phyloP scores from a whole-genome alignment of 2,888 invertebrate species.

The Lycocerus yunnanus region DNA sequence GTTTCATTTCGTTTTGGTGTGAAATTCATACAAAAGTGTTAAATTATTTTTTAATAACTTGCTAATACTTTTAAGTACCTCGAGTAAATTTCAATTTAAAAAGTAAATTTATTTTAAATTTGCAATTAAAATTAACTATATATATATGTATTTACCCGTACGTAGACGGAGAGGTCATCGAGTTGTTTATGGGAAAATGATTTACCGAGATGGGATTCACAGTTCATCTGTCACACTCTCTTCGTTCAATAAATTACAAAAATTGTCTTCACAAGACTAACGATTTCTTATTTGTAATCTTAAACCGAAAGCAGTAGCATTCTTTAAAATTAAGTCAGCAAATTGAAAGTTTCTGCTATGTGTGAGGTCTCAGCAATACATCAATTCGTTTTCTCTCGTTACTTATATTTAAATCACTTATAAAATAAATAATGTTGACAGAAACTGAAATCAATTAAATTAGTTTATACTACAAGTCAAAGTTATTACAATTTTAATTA shows the following conservation, averaged over 20 bases:
- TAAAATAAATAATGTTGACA: slow-evolving; percentile 28
- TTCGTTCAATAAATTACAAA: slow-evolving; percentile 1
- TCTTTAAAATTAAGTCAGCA: neutral
- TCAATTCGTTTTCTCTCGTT: slow-evolving; percentile 16
- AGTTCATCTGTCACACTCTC: slow-evolving; percentile 50
- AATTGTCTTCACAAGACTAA: slow-evolving; percentile 11
- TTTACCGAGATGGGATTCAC: slow-evolving; percentile 55
- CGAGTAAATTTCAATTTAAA: neutral
- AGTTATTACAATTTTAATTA: slow-evolving; percentile 27
- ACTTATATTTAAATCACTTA: slow-evolving; percentile 26
- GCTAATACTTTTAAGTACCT: neutral
- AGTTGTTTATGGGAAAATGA: slow-evolving; percentile 50
- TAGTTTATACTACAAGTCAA: slow-evolving; percentile 21
- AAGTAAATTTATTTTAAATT: neutral
- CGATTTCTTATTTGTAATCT: neutral
- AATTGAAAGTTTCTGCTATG: slow-evolving; percentile 8
- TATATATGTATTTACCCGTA: neutral
- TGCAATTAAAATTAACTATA: neutral
- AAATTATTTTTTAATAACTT: neutral
- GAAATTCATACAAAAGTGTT: slow-evolving; percentile 1
- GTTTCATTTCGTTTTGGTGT: slow-evolving; percentile 10
- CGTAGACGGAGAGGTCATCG: neutral
- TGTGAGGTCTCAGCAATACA: slow-evolving; percentile 18
- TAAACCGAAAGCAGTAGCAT: neutral
- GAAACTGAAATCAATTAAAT: slow-evolving; percentile 29